Evolutionary conservation across 1,140 invertebrate genomes (phyloP), one percentile per base, ranked within the genome.

Genomic region (Laodelphax striatellus): DNA sequence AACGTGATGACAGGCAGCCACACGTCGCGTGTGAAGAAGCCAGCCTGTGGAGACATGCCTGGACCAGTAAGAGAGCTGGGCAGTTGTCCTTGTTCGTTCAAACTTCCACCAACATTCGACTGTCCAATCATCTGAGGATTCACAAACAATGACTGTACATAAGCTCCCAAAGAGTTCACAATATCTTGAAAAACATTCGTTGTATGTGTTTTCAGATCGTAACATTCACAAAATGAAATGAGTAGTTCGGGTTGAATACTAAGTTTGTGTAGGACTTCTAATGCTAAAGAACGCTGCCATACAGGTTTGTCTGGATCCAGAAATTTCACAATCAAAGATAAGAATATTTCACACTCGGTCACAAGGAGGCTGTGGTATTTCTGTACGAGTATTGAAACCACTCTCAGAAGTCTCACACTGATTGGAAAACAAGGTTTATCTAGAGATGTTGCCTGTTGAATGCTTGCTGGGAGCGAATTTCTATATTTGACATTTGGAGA

Each of bases 311-410:
- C 96, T 11, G 90, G 87, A 75, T 98, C 94, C 70, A 99, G 73
- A 76, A 98, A 98, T 73, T 98, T 97, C 5, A 98, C 91, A 41
- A 98, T 88, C 34, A 98, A 76, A 1, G 94, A 97, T 46, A 98
- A 77, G 73, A 99, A 98, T 69, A 99, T 98, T 77, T 99, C 97
- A 76, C 94, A 97, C 75, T 99, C 96, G 5, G 95, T 98, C 17
- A 96, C 94, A 78, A 98, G 74, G 63, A 97, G 77, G 17, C 82
- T 81, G 72, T 98, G 95, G 76, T 97, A 98, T 71, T 94, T 90
- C 71, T 92, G 90, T 68, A 98, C 85, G 21, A 98, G 80, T 65
- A 97, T 86, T 8, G 90, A 89, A 17, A 98, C 94, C 63, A 98
- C 88, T 61, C 96, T 75, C 17, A 98, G 79, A 11, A 98, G 79